phyloP scores from a whole-genome alignment of 2,888 invertebrate species.

The Endomychus coccineus region DNA sequence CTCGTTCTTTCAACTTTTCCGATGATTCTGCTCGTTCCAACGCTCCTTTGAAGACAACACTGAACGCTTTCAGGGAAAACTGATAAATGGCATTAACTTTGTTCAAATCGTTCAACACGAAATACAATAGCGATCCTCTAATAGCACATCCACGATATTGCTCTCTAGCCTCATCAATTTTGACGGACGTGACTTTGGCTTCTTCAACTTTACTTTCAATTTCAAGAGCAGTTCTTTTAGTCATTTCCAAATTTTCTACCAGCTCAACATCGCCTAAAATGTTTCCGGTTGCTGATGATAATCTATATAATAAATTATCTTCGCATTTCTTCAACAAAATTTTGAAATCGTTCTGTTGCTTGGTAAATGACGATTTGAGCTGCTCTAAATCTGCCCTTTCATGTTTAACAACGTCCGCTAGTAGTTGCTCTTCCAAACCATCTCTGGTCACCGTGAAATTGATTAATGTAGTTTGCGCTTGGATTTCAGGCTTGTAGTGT shows the following conservation, averaged over 20 bases:
- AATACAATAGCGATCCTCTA: slow-evolving; percentile 84
- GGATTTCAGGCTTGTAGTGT: slow-evolving; percentile 94
- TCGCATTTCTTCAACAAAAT: slow-evolving; percentile 85
- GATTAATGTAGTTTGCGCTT: slow-evolving; percentile 90
- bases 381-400: slow-evolving; percentile 87
- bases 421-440: slow-evolving; percentile 83
- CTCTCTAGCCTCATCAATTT: slow-evolving; percentile 88
- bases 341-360: slow-evolving; percentile 91
- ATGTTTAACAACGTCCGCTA: slow-evolving; percentile 88
- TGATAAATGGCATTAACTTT: slow-evolving; percentile 94
- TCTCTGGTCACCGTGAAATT: slow-evolving; percentile 93
- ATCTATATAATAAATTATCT: slow-evolving; percentile 77
- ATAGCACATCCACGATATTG: slow-evolving; percentile 78
- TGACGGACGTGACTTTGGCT: slow-evolving; percentile 75
- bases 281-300: slow-evolving; percentile 87
- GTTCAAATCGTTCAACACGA: slow-evolving; percentile 84
- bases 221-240: slow-evolving; percentile 87
- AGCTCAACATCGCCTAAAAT: slow-evolving; percentile 84
- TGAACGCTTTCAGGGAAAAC: slow-evolving; percentile 91
- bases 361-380: slow-evolving; percentile 74
- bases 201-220: slow-evolving; percentile 81
- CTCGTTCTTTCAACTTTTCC: slow-evolving; percentile 64
- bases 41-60: slow-evolving; percentile 83
- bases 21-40: slow-evolving; percentile 60
- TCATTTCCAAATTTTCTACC: slow-evolving; percentile 87